Conservation (phyloP, 2,888 invertebrate species). For the Callyntrura guangdongensis region DNA sequence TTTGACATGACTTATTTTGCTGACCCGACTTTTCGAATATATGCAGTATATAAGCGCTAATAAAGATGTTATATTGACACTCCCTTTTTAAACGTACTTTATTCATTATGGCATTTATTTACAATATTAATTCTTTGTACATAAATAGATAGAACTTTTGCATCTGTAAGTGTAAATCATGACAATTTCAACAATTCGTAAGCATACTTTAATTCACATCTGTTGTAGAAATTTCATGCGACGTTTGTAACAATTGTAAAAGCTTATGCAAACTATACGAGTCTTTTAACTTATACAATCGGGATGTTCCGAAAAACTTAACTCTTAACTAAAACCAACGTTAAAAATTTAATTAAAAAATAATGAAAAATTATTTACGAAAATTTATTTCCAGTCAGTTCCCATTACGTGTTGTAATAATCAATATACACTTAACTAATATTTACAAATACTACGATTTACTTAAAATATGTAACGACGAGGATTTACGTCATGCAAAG, state of each 20-base stretch:
- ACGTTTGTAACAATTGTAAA: too few relatives aligned
- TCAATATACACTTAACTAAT: not conserved
- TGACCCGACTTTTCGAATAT: not conserved
- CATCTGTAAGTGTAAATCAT: not conserved
- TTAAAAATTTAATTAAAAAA: slow-evolving; percentile 5
- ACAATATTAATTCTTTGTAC: slow-evolving; percentile 18
- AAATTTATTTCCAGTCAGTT: not conserved
- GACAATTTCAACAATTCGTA: not conserved
- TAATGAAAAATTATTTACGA: not conserved
- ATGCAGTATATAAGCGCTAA: not conserved
- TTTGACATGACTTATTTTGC: not conserved
- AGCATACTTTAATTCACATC: not conserved
- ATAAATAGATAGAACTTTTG: not conserved
- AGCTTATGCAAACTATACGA: too few relatives aligned
- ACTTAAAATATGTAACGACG: not conserved
- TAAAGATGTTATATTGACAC: too few relatives aligned
- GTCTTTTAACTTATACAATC: too few relatives aligned
- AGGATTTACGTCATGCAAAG: not conserved
- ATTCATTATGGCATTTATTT: slow-evolving; percentile 39
- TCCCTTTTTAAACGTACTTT: too few relatives aligned
- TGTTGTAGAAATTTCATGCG: too few relatives aligned
- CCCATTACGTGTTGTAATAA: not conserved
- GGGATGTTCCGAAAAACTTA: too few relatives aligned
- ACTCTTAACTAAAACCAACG: not conserved
- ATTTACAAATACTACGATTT: not conserved